phyloP scores from a whole-genome alignment of 35 echinoderm and acorn worm genomes.

The Chiridota heheva region DNA sequence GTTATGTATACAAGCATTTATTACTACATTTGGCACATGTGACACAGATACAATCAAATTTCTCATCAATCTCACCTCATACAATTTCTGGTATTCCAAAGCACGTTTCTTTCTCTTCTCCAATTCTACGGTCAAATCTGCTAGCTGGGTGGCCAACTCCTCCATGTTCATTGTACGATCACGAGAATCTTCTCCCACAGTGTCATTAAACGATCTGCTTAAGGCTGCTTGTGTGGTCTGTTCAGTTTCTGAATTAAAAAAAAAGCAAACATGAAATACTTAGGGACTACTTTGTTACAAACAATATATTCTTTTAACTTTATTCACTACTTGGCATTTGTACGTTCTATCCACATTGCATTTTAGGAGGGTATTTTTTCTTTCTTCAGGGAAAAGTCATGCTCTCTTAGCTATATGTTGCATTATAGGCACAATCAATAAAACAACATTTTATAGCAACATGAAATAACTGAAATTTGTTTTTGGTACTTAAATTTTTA shows the following conservation, averaged over 20 bases:
- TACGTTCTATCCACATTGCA: background rate
- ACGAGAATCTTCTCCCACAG: constrained; percentile 28
- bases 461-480: background rate
- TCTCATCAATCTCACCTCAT: constrained; percentile 49
- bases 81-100: constrained; percentile 52
- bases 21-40: background rate
- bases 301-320: background rate
- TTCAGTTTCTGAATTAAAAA: background rate
- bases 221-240: background rate
- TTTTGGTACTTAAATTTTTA: background rate
- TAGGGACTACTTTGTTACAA: background rate
- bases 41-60: background rate
- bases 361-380: too few species aligned
- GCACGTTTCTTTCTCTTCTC: constrained; percentile 57
- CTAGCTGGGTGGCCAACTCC: constrained; percentile 70
- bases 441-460: background rate
- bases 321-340: background rate
- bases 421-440: too few species aligned
- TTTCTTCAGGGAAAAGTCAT: too few species aligned
- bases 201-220: background rate
- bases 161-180: constrained; percentile 81
- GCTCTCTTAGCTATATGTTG: too few species aligned
- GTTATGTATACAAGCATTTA: background rate
- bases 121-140: constrained; percentile 59
- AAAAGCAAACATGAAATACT: background rate